Conservation (phyloP, 2,113 vertebrate species). For the Nicator chloris region DNA sequence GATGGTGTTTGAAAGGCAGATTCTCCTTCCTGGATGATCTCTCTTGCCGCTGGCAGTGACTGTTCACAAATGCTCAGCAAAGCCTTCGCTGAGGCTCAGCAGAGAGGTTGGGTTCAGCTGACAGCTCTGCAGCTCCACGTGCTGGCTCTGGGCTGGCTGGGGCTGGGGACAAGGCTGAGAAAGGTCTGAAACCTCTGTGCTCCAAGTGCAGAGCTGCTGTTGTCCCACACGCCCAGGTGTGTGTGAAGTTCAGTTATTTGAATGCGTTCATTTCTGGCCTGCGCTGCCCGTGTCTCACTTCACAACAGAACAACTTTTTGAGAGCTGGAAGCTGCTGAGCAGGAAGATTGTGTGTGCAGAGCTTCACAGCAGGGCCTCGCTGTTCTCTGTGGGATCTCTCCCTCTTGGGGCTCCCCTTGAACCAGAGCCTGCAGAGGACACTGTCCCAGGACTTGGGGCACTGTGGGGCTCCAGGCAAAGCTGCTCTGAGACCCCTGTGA, state of each 20-base stretch:
- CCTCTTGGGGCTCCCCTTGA: neutral
- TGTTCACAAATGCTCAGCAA: neutral
- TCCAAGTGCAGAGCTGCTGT: neutral
- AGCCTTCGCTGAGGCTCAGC: neutral
- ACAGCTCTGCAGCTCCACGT: neutral
- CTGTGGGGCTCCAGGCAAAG: neutral
- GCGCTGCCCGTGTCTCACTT: neutral
- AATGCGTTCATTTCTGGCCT: neutral
- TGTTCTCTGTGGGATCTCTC: neutral
- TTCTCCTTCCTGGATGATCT: neutral
- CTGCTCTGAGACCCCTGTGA: neutral
- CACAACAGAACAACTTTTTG: neutral
- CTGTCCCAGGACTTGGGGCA: neutral
- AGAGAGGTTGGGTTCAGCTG: neutral
- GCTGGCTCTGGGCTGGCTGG: neutral
- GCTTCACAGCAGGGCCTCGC: neutral
- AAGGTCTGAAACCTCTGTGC: neutral
- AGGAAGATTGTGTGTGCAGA: neutral
- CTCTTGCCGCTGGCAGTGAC: neutral
- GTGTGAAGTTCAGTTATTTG: neutral
- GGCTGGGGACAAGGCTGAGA: accelerated
- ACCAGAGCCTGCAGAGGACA: neutral
- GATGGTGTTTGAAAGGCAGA: neutral
- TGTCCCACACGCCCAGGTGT: neutral
- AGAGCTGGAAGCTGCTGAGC: neutral